Evolutionary conservation across 2,888 invertebrate genomes (phyloP), one percentile per base, ranked within the genome.

Genomic region (Notodonta ziczac): DNA sequence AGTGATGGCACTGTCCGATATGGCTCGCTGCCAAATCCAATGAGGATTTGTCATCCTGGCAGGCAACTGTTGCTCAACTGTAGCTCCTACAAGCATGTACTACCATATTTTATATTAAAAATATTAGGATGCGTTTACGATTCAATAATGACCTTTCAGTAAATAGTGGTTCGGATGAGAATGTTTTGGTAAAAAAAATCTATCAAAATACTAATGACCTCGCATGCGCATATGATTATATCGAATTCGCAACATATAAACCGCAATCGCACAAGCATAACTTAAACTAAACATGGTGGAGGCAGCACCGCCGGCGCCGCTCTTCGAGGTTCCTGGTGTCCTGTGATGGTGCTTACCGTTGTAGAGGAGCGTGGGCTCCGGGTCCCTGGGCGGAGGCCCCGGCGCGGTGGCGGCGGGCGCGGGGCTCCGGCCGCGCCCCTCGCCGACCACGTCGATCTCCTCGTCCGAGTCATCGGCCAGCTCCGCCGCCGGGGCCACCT

Each of bases 381-480:
- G 88, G 89, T 95, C 92, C 90, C 89, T 95, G 77, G 95, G 96
- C 85, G 95, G 96, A 84, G 96, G 96, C 87, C 95, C 96, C 79
- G 96, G 96, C 81, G 96, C 94, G 81, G 90, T 94, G 87, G 93
- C 93, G 73, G 91, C 94, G 77, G 91, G 93, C 79, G 92, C 93
- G 78, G 92, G 92, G 88, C 93, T 93, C 77, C 90, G 88, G 86
- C 90, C 91, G 88, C 93, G 91, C 89, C 96, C 97, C 85, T 97
- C 97, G 73, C 97, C 97, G 77, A 97, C 97, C 85, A 97, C 97
- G 95, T 97, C 97, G 94, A 97, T 97, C 94, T 97, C 97, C 93
- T 97, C 97, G 77, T 96, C 93, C 70, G 91, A 90, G 94, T 93
- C 92, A 77, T 96, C 96, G 76, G 95, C 95, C 86, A 94, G 94